Base-by-base conservation (phyloP, 2,113 vertebrate genomes). In the Sinocyclocheilus rhinocerous region DNA sequence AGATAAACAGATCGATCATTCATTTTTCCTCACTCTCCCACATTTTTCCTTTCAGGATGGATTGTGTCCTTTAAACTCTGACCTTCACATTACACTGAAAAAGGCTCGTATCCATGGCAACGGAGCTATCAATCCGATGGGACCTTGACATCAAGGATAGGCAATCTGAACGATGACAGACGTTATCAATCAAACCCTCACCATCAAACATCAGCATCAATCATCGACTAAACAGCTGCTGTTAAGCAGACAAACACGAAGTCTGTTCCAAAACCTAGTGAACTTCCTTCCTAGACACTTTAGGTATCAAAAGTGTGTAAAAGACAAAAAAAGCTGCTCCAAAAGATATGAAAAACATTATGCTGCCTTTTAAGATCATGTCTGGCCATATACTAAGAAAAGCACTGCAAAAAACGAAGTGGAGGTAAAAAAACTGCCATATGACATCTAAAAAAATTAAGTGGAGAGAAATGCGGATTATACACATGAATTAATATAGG, bases 151-250 rank as follows among this genome's bases (percentile, higher is more conserved):
- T 57, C 4, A 20, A 7, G 29, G 52, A 39, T 39, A 48, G 24
- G 48, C 36, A 75, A 86, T 85, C 63, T 29, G 36, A 70, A 85
- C 15, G 50, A 50, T 63, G 67, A 81, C 85, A 75, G 77, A 81
- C 11, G 22, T 72, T 45, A 86, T 81, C 77, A 81, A 86, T 86
- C 77, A 80, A 50, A 24, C 39, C 29, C 33, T 61, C 33, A 72
- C 15, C n/a, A 33, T 81, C 50, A 69, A 81, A 75, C 33, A 33
- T 81, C 33, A 39, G 36, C 76, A 72, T 57, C 84, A 73, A 72
- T 86, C 84, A 72, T 59, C 24, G 15, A 59, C 63, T 73, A 67
- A 81, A 81, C 61, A 67, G 59, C 13, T 12, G n/a, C 79, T 67
- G 39, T 81, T 42, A 81, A 11, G 42, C 12, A 0, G 13, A 29